Evolutionary conservation across 2,797 vertebrate genomes (phyloP).

Genomic region (Percopsis omiscomaycus): DNA sequence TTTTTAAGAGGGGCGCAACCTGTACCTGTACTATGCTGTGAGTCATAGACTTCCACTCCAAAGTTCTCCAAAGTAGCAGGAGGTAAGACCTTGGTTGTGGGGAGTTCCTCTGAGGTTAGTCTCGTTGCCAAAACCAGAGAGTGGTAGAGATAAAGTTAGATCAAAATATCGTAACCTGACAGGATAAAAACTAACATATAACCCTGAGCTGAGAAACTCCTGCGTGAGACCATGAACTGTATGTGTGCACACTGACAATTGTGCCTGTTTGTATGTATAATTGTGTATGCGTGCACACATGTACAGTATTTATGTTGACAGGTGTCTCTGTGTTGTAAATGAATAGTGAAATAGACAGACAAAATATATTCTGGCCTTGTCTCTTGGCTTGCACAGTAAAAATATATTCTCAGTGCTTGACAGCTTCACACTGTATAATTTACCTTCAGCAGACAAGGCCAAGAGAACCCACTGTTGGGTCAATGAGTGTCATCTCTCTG

Average conservation of each 20-base stretch:
- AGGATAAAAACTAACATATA: constrained; percentile 7
- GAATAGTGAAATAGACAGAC: constrained; percentile 25
- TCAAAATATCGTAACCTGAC: constrained; percentile 10
- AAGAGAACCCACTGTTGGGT: background rate
- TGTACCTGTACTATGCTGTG: background rate
- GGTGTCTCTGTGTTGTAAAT: too few relatives aligned
- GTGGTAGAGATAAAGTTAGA: constrained; percentile 16
- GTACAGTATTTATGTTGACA: background rate
- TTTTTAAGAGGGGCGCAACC: constrained; percentile 1
- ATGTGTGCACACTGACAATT: background rate
- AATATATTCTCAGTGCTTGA: constrained; percentile 18
- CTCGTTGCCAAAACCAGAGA: constrained; percentile 31
- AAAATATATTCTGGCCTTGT: constrained; percentile 18
- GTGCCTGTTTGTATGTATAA: background rate
- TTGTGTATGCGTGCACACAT: background rate
- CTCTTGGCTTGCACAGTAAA: constrained; percentile 41
- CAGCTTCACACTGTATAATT: constrained; percentile 1
- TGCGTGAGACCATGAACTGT: background rate
- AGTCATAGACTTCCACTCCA: background rate
- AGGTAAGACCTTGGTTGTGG: constrained; percentile 9
- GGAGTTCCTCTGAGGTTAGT: constrained; percentile 30
- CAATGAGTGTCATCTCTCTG: background rate
- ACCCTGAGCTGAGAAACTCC: constrained; percentile 20
- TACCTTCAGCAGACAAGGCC: background rate
- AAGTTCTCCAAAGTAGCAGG: constrained; percentile 16